Evolutionary conservation across 2,113 vertebrate genomes (phyloP).

Genomic region (Eretmochelys imbricata): DNA sequence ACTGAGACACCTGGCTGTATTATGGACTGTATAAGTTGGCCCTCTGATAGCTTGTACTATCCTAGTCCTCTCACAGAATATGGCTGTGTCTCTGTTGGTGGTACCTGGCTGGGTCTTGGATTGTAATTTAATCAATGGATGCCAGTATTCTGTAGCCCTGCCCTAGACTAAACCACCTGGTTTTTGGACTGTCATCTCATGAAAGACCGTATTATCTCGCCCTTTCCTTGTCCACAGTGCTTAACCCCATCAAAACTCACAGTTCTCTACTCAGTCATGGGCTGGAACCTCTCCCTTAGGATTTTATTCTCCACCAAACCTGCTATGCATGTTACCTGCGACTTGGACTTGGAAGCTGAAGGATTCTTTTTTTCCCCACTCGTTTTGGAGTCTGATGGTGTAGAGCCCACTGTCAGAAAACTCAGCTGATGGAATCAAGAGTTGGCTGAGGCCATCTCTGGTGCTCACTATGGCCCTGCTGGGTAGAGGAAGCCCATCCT

Average conservation of each 20-base stretch:
- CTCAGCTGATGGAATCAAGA: conserved; percentile 85
- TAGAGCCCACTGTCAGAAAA: conserved; percentile 85
- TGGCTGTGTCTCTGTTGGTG: neutral
- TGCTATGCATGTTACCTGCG: conserved; percentile 80
- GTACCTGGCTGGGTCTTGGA: neutral
- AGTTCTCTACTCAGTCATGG: accelerated
- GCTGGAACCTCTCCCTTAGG: neutral
- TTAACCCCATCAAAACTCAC: neutral
- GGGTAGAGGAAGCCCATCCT: conserved; percentile 84
- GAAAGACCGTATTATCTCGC: neutral
- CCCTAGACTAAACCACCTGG: neutral
- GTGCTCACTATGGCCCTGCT: conserved; percentile 79
- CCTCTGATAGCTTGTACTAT: neutral
- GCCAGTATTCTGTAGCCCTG: neutral
- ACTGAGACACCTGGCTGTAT: neutral
- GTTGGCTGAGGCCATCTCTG: conserved; percentile 80
- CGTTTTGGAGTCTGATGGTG: conserved; percentile 80
- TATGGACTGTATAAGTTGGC: neutral
- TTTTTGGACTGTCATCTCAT: neutral
- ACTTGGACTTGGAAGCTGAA: conserved; percentile 86
- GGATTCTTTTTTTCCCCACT: conserved; percentile 79
- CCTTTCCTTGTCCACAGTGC: neutral
- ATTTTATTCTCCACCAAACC: neutral
- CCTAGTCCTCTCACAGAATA: neutral
- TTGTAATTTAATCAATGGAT: neutral